These are phyloP conservation scores for Allophyes oxyacanthae DNA, from an alignment of 2,888 invertebrate genomes.

Conservation along the genomic window DNA sequence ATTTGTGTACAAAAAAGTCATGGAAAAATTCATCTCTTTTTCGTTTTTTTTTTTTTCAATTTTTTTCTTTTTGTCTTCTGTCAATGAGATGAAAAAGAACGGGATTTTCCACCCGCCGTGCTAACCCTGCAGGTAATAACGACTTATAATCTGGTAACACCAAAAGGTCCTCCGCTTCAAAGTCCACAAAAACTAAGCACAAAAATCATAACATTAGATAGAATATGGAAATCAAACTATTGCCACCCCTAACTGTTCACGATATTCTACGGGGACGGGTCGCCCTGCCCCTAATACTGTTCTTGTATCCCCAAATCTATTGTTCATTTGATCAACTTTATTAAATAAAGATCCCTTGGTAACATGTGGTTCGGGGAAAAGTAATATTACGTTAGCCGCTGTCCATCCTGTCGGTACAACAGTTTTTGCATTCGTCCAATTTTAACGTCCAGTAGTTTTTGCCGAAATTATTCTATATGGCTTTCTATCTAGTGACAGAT, in stretches of 20 bases:
- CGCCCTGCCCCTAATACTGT: conserved; percentile 62
- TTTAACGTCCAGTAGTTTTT: conserved; percentile 44
- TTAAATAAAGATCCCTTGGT: conserved; percentile 68
- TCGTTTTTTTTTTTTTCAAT: too few relatives aligned
- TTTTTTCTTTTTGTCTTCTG: too few relatives aligned
- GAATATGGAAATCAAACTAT: conserved; percentile 7
- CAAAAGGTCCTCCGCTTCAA: too few relatives aligned
- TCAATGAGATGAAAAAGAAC: too few relatives aligned
- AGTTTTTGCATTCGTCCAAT: conserved; percentile 50
- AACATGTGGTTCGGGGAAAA: conserved; percentile 64
- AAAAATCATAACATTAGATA: not conserved
- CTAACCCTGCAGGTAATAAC: too few relatives aligned
- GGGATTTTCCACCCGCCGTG: too few relatives aligned
- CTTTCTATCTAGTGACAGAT: not conserved
- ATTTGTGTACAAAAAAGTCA: too few relatives aligned
- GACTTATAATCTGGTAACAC: too few relatives aligned
- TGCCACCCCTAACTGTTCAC: conserved; percentile 49
- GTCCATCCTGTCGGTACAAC: conserved; percentile 9
- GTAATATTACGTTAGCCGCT: conserved; percentile 51
- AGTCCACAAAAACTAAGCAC: not conserved
- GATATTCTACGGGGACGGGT: conserved; percentile 54
- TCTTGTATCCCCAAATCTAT: conserved; percentile 73
- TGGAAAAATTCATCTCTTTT: too few relatives aligned
- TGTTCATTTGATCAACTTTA: conserved; percentile 80
- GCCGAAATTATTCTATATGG: conserved; percentile 14